Base-by-base conservation (phyloP, 2,113 vertebrate genomes). In the Tachycineta bicolor region DNA sequence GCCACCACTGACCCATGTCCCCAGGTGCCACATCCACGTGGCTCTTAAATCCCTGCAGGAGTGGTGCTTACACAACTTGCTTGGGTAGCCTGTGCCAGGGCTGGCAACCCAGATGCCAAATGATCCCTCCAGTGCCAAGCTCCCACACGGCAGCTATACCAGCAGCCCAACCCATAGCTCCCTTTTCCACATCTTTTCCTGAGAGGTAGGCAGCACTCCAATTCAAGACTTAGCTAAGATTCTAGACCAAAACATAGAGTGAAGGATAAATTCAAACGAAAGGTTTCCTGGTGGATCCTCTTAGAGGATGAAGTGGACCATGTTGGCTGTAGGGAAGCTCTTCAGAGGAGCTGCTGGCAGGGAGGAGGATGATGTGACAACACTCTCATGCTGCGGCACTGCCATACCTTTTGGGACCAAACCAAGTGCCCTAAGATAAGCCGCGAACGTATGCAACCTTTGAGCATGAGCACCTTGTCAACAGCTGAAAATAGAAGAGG, bases 181-280 rank as follows among this genome's bases (percentile, higher is more conserved):
- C 11, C 4, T 23, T 67, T 73, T 41, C n/a, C 2, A 1, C 1
- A 0, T 7, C 33, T 46, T 24, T 31, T 69, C n/a, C 49, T 2
- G 0, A 14, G 68, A 84, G 14, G 12, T 12, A 69, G 1, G 3
- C 23, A 47, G 55, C 14, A 28, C 22, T 4, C 29, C 33, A 59
- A 50, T 21, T 59, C 41, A 76, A 73, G 37, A 62, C 7, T 28
- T 23, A 23, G 50, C 4, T 52, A 62, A 85, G 28, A 62, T 77
- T 19, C 34, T 26, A 21, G 44, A 69, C 34, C 14, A 39, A 60
- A 90, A 60, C 22, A 52, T 4, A 4, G 17, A 41, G 4, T 0
- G 7, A 79, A 12, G 25, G 41, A 58, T 28, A 46, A 87, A 90
- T 23, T 59, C 17, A 60, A 58, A 64, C 6, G 31, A 16, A 18